Evolutionary conservation across 2,113 vertebrate genomes (phyloP).

Genomic region (Hippopotamus amphibius): DNA sequence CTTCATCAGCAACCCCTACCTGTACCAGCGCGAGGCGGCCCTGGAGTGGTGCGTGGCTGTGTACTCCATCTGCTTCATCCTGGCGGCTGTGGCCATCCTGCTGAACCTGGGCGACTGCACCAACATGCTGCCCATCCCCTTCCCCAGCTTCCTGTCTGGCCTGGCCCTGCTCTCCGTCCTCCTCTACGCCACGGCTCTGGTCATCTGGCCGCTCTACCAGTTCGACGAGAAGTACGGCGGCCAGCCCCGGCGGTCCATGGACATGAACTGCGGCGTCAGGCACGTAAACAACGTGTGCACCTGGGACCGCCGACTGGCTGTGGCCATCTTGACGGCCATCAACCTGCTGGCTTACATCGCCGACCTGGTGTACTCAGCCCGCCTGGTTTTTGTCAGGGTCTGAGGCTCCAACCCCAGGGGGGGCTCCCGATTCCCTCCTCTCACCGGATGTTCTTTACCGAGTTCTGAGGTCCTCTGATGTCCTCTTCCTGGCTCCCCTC

Average conservation of each 20-base stretch:
- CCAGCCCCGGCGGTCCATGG: neutral
- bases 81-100: constrained; percentile 90
- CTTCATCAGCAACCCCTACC: constrained; percentile 86
- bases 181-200: constrained; percentile 89
- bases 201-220: constrained; percentile 94
- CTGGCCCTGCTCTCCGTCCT: constrained; percentile 91
- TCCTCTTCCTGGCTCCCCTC: too few species aligned
- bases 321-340: constrained; percentile 89
- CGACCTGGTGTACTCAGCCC: constrained; percentile 92
- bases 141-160: constrained; percentile 91
- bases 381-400: constrained; percentile 90
- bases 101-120: constrained; percentile 93
- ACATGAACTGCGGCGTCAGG: accelerated
- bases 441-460: accelerated
- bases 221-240: constrained; percentile 87
- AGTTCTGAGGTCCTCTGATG: neutral
- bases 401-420: constrained; percentile 63
- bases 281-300: neutral
- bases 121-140: constrained; percentile 90
- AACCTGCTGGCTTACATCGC: constrained; percentile 93
- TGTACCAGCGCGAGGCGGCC: constrained; percentile 83
- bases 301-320: constrained; percentile 90
- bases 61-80: constrained; percentile 95
- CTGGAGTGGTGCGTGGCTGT: constrained; percentile 92
- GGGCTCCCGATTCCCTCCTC: accelerated